Percentiles rank a stretch among this genome's conserved stretches.
phyloP scores from a whole-genome alignment of 2,113 vertebrate species.

The Passer montanus region DNA sequence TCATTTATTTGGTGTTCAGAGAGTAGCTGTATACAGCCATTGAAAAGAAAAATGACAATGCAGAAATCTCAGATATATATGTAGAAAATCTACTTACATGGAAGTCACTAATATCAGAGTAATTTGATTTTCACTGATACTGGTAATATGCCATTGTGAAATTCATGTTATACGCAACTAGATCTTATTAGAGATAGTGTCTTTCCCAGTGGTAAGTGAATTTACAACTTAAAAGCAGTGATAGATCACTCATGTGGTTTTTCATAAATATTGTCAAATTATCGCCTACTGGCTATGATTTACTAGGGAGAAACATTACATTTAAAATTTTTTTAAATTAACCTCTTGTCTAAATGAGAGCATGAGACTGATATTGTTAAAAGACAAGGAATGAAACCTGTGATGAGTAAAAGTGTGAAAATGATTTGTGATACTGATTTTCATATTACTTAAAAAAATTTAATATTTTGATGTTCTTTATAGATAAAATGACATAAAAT shows the following conservation, averaged over 20 bases:
- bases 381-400: accelerated
- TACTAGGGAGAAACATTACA: not conserved
- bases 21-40: not conserved
- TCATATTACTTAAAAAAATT: not conserved
- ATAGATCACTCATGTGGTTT: not conserved
- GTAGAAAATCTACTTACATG: not conserved
- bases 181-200: not conserved
- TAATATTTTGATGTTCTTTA: not conserved
- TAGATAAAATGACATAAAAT: not conserved
- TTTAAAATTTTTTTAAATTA: not conserved
- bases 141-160: not conserved
- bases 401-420: not conserved
- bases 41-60: not conserved
- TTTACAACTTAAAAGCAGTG: not conserved
- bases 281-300: not conserved
- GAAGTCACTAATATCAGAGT: not conserved
- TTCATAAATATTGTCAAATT: not conserved
- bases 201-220: not conserved
- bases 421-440: not conserved
- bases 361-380: not conserved
- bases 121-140: not conserved
- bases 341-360: not conserved
- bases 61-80: not conserved
- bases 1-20: not conserved
- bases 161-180: not conserved